A percentile compares a stretch with the other conserved stretches of the same genome.
Conservation (phyloP, 2,113 vertebrate species). For the Hyperopisus bebe region DNA sequence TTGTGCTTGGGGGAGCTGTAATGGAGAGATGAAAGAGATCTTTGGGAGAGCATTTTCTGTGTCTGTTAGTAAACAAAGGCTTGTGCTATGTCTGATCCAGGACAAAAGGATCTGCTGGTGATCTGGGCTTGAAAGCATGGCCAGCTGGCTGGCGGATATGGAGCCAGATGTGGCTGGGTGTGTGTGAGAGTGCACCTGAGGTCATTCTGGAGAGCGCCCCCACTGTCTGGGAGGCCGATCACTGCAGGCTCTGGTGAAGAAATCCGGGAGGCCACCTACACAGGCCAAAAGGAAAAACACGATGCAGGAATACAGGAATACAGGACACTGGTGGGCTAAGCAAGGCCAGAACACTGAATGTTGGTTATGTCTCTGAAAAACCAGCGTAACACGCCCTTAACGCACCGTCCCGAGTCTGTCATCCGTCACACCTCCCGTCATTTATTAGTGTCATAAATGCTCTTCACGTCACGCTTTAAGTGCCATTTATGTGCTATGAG, state of each 20-base stretch:
- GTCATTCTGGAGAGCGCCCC: slow-evolving; percentile 46
- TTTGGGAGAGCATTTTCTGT: neutral
- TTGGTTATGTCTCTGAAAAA: neutral
- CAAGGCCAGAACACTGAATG: neutral
- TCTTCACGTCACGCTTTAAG: neutral
- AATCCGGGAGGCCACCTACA: slow-evolving; percentile 69
- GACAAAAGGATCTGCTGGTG: neutral
- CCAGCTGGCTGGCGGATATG: neutral
- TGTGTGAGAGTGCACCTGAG: slow-evolving; percentile 62
- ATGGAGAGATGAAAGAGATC: neutral
- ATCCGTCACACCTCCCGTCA: neutral
- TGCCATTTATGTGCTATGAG: neutral
- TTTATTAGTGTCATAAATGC: neutral
- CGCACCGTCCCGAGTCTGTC: neutral
- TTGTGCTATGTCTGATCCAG: neutral
- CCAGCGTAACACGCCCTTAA: neutral
- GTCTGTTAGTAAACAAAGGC: neutral
- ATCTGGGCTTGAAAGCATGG: neutral
- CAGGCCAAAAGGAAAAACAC: neutral
- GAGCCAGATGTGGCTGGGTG: neutral
- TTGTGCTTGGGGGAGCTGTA: slow-evolving; percentile 77
- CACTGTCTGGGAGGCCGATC: slow-evolving; percentile 42
- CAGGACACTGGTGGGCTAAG: neutral
- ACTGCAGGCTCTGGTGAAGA: slow-evolving; percentile 57
- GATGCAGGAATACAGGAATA: neutral